Base-by-base conservation (phyloP, 2,888 invertebrate genomes). In the Eudasyphora cyanicolor region DNA sequence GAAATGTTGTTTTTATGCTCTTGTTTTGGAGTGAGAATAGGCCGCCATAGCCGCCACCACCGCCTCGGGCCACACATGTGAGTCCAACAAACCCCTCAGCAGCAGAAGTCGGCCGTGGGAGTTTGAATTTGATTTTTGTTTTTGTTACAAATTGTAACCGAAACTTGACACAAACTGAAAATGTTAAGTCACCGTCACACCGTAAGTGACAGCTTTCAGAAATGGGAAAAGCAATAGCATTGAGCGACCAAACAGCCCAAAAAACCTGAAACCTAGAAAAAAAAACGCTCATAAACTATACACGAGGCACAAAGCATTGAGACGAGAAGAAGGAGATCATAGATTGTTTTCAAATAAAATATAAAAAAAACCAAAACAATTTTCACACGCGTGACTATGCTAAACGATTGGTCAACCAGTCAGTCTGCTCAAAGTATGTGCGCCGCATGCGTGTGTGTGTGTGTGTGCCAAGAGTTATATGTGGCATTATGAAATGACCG, bases 31-130 rank as follows among this genome's bases (percentile, higher is more conserved):
- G n/a, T n/a, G 38, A 49, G 19, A 49, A 17, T 3, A 19, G 17
- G 17, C 45, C 45, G 12, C 49, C 49, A 49, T n/a, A 10, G n/a
- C 45, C 49, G 45, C n/a, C n/a, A n/a, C n/a, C n/a, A n/a, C 12
- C 2, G 45, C 6, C 14, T 3, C 45, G 49, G n/a, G 49, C 49
- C 49, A 49, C 49, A 49, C 45, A 45, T 45, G 45, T 45, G n/a
- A 45, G n/a, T 10, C 45, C 12, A 45, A 45, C n/a, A n/a, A n/a
- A n/a, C n/a, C n/a, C n/a, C n/a, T n/a, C n/a, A n/a, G 51, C n/a
- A 51, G 17, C 3, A 19, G 32, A 62, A 35, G 19, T 64, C 38
- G 32, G 19, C 64, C 64, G 64, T 64, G 64, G 64, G 64, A 64
- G 64, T 64, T 38, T 64, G 35, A 64, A 8, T 21, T 64, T 17